phyloP scores from a whole-genome alignment of 2,797 vertebrate species.

The Leuciscus waleckii region DNA sequence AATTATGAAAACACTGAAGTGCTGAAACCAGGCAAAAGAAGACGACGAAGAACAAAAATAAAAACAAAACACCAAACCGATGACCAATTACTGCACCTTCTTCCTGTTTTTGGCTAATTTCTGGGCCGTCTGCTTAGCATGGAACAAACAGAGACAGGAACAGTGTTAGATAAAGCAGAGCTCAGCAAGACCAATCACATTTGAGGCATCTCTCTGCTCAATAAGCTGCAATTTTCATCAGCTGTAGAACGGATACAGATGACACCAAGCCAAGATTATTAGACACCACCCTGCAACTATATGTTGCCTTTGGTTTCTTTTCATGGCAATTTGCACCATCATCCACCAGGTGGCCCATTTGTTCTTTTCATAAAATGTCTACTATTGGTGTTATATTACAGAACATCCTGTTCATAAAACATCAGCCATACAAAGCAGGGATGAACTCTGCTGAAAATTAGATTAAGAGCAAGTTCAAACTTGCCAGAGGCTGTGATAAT shows the following conservation, averaged over 20 bases:
- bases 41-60: constrained; percentile 71
- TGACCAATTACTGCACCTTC: constrained; percentile 91
- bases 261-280: constrained; percentile 34
- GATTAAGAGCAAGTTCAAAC: constrained; percentile 33
- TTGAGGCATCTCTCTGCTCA: constrained; percentile 9
- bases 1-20: constrained; percentile 69
- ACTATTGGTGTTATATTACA: constrained; percentile 17
- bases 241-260: background rate
- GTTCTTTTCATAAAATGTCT: constrained; percentile 28
- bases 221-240: background rate
- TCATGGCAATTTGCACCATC: background rate
- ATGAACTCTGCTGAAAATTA: constrained; percentile 32
- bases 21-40: constrained; percentile 55
- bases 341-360: constrained; percentile 64
- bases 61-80: constrained; percentile 62
- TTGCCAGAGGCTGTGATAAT: constrained; percentile 31
- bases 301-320: background rate
- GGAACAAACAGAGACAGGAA: constrained; percentile 92
- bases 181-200: constrained; percentile 42
- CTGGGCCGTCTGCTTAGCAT: constrained; percentile 97
- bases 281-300: constrained; percentile 19
- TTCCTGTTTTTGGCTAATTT: constrained; percentile 98
- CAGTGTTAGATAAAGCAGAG: constrained; percentile 82
- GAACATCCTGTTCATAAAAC: constrained; percentile 13
- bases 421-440: constrained; percentile 20